These are phyloP conservation scores for Saccopteryx leptura DNA, from an alignment of 2,113 vertebrate species.

Conservation along the genomic window DNA sequence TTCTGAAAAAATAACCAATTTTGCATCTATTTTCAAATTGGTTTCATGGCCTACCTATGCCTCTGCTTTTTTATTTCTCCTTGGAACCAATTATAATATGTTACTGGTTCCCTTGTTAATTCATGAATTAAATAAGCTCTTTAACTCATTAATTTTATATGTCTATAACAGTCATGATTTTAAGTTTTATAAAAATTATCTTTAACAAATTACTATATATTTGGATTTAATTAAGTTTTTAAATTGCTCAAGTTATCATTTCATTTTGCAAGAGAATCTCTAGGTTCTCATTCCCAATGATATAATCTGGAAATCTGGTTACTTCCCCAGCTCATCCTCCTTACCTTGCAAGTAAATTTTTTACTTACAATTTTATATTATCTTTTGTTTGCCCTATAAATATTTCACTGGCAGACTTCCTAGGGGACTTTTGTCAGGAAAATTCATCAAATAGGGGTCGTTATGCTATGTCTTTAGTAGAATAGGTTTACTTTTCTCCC, in stretches of 20 bases:
- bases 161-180: slow-evolving; percentile 35
- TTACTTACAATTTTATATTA: slow-evolving; percentile 34
- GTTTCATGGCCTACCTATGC: neutral
- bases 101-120: neutral
- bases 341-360: neutral
- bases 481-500: neutral
- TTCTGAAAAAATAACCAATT: neutral
- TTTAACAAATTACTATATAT: slow-evolving; percentile 38
- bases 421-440: neutral
- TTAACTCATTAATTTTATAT: slow-evolving; percentile 3
- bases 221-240: slow-evolving; percentile 45
- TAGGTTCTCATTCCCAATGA: neutral
- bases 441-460: neutral
- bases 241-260: slow-evolving; percentile 11
- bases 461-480: neutral
- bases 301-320: neutral
- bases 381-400: slow-evolving; percentile 27
- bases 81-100: neutral
- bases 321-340: neutral
- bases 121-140: slow-evolving; percentile 34
- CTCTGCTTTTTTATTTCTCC: neutral
- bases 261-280: neutral
- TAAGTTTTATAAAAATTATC: slow-evolving; percentile 30
- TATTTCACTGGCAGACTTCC: neutral
- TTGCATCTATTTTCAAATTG: neutral